phyloP scores from a whole-genome alignment of 2,113 vertebrate genomes.

The Diphyllodes magnificus region DNA sequence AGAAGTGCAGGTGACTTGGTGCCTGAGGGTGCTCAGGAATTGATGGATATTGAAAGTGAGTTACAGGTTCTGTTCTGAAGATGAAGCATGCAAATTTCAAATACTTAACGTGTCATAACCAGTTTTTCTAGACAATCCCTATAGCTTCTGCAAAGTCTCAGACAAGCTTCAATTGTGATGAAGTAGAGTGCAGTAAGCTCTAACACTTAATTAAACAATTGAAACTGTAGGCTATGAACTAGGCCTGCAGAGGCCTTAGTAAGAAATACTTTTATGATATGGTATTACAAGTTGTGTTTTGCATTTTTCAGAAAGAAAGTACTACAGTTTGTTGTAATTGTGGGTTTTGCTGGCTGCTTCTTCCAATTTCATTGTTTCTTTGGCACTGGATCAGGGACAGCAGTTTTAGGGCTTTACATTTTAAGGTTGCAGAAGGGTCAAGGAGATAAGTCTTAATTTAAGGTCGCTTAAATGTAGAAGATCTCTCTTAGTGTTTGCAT shows the following conservation, averaged over 20 bases:
- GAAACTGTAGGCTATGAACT: not conserved
- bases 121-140: not conserved
- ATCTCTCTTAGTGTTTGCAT: not conserved
- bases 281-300: not conserved
- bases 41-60: not conserved
- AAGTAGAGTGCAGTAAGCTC: not conserved
- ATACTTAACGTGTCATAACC: not conserved
- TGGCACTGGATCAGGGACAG: not conserved
- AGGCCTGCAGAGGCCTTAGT: not conserved
- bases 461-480: not conserved
- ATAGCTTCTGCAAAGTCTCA: not conserved
- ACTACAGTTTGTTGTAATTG: not conserved
- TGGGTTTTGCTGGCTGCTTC: not conserved
- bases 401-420: not conserved
- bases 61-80: not conserved
- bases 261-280: not conserved
- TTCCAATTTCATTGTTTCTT: not conserved
- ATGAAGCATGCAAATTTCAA: not conserved
- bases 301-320: not conserved
- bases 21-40: not conserved
- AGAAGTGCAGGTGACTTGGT: not conserved
- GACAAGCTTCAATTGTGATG: not conserved
- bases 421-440: not conserved
- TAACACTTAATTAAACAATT: not conserved
- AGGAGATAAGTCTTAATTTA: not conserved